Conservation (phyloP, 2,888 invertebrate species). For the Dioctria linearis region DNA sequence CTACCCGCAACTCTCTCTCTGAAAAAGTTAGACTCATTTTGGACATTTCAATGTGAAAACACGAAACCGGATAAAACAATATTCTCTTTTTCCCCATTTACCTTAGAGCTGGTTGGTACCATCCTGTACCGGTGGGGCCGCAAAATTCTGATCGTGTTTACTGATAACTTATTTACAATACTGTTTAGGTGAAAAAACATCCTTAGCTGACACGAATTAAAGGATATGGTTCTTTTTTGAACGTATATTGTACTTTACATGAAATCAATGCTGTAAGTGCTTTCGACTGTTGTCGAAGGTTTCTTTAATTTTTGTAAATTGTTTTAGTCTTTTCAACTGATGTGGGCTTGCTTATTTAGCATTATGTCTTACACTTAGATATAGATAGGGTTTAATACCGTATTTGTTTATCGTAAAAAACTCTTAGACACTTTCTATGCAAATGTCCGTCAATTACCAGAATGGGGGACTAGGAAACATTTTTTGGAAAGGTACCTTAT, state of each 20-base stretch:
- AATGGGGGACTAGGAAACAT: no score
- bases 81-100: not conserved
- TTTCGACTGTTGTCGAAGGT: slow-evolving; percentile 12
- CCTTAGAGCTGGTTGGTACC: slow-evolving; percentile 36
- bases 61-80: slow-evolving; percentile 22
- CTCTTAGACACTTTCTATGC: no score
- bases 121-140: slow-evolving; percentile 25
- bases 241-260: not conserved
- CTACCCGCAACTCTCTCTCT: not conserved
- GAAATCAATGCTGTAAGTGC: not conserved
- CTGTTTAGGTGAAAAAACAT: slow-evolving; percentile 51
- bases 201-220: slow-evolving; percentile 50
- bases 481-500: no score
- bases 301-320: not conserved
- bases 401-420: no score
- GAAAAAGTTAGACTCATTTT: not conserved
- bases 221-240: slow-evolving; percentile 20
- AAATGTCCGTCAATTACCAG: no score
- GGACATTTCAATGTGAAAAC: slow-evolving; percentile 38
- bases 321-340: no score
- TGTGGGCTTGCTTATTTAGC: no score
- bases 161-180: slow-evolving; percentile 52
- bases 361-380: no score
- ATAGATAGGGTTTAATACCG: no score
- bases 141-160: slow-evolving; percentile 47